Evolutionary conservation across 2,797 vertebrate species (phyloP).

Genomic region (Gorsachius magnificus): DNA sequence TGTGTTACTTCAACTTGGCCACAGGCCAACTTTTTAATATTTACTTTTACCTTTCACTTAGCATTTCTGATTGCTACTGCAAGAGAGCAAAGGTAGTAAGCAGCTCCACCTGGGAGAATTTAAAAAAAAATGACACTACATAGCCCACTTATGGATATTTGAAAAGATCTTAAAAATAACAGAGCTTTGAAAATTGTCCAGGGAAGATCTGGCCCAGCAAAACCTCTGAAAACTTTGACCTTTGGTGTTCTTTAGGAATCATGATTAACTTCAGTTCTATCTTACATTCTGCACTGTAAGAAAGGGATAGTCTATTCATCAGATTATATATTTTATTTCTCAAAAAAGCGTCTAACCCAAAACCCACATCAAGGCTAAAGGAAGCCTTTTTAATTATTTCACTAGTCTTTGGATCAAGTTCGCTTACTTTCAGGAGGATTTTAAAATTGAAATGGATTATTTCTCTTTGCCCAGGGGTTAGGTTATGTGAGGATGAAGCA

Average conservation of each 20-base stretch:
- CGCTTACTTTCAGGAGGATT: background rate
- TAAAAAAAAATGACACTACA: background rate
- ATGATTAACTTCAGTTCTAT: background rate
- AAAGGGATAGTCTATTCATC: background rate
- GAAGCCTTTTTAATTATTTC: slow-evolving; percentile 15
- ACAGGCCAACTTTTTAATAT: background rate
- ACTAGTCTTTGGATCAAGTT: background rate
- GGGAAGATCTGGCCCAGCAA: background rate
- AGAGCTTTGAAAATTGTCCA: background rate
- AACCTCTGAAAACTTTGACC: background rate
- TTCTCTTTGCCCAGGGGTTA: slow-evolving; percentile 14
- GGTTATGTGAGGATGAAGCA: background rate
- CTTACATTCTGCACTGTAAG: background rate
- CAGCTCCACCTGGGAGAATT: background rate
- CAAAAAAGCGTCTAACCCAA: background rate
- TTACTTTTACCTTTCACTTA: background rate
- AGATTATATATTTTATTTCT: background rate
- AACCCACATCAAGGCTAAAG: background rate
- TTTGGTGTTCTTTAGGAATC: background rate
- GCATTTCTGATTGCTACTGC: background rate
- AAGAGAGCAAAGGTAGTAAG: background rate
- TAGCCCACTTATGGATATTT: background rate
- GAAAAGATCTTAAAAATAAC: background rate
- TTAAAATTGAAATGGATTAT: slow-evolving; percentile 7
- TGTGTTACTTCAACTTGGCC: background rate